phyloP scores from a whole-genome alignment of 2,797 vertebrate species.

The Chloroceryle inda region DNA sequence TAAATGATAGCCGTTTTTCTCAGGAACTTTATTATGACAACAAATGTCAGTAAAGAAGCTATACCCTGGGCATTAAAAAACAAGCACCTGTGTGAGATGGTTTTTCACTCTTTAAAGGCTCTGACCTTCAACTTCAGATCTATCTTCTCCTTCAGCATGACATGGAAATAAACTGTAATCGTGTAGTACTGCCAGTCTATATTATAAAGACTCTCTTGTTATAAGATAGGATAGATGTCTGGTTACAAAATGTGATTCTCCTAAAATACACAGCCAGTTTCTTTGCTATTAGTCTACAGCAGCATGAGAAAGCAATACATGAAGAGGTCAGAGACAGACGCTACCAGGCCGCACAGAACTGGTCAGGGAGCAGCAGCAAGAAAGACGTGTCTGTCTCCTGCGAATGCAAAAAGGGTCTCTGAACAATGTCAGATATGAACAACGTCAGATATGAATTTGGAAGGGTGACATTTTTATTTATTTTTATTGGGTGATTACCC shows the following conservation, averaged over 20 bases:
- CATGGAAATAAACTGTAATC: neutral
- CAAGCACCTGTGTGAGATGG: neutral
- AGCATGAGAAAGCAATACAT: neutral
- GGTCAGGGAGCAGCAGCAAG: neutral
- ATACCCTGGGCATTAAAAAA: neutral
- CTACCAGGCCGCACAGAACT: neutral
- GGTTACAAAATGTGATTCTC: neutral
- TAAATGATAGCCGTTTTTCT: neutral
- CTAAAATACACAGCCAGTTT: neutral
- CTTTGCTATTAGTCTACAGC: neutral
- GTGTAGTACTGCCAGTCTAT: neutral
- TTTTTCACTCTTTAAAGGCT: conserved; percentile 6
- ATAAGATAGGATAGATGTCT: neutral
- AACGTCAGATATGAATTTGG: conserved; percentile 7
- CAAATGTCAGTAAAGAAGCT: neutral
- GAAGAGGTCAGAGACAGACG: rapidly evolving
- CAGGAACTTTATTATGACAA: neutral
- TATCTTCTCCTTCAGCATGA: neutral
- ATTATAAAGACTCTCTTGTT: neutral
- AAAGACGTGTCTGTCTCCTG: neutral
- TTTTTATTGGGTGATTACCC: conserved; percentile 35
- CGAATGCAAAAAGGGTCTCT: neutral
- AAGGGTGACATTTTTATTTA: conserved; percentile 40
- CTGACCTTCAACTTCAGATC: neutral
- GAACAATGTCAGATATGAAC: neutral